phyloP scores from a whole-genome alignment of 2,888 invertebrate species.

The Andrena hattorfiana region DNA sequence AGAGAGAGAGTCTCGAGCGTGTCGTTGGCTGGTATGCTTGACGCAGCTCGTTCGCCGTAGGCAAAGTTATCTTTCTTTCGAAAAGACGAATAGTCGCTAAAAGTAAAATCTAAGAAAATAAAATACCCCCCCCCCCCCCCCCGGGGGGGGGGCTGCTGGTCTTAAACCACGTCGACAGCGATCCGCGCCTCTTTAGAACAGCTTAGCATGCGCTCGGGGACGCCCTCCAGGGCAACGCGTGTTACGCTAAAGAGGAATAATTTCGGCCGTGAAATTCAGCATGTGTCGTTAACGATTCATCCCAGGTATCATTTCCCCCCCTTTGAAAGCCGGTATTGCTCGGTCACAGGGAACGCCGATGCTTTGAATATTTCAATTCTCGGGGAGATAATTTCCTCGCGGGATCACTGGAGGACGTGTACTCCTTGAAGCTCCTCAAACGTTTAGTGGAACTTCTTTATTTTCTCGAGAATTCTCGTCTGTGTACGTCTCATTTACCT shows the following conservation, averaged over 20 bases:
- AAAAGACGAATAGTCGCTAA: conserved; percentile 63
- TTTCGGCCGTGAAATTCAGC: conserved; percentile 8
- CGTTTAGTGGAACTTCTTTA: neutral
- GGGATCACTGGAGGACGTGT: neutral
- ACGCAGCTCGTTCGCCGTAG: conserved; percentile 55
- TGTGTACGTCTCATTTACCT: too few species aligned
- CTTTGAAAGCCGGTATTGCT: neutral
- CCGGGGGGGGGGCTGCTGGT: neutral
- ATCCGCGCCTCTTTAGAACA: neutral
- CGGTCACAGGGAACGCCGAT: neutral
- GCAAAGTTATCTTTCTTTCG: conserved; percentile 66
- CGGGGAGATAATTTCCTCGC: conserved; percentile 2
- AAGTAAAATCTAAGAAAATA: conserved; percentile 56
- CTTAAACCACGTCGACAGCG: neutral
- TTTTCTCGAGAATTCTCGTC: neutral
- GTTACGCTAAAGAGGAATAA: conserved; percentile 4
- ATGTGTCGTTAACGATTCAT: neutral
- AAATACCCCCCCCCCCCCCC: too few species aligned
- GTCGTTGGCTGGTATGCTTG: conserved; percentile 68
- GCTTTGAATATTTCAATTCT: conserved; percentile 14
- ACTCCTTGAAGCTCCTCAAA: neutral
- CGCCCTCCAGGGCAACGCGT: neutral
- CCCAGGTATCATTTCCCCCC: neutral
- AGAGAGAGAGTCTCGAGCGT: conserved; percentile 64
- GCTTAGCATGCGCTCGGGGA: neutral